Evolutionary conservation across 1,140 invertebrate species (phyloP).

Genomic region (Brachionus manjavacas): DNA sequence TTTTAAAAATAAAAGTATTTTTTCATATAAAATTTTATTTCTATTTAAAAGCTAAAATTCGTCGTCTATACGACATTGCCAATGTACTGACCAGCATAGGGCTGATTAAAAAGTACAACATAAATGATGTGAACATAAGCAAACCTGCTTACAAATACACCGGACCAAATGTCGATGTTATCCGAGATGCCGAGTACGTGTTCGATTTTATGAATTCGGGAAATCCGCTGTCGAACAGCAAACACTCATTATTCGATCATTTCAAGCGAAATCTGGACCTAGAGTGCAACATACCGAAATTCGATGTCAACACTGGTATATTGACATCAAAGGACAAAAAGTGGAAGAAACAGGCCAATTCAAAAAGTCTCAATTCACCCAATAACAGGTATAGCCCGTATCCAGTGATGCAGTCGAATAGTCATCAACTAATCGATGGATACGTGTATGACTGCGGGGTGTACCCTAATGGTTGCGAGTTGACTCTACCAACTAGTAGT

Average conservation of each 20-base stretch:
- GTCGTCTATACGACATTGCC: conserved; percentile 70
- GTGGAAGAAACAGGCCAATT: not conserved
- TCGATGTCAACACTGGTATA: conserved; percentile 36
- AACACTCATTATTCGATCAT: conserved; percentile 54
- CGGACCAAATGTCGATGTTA: conserved; percentile 61
- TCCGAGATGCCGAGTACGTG: conserved; percentile 45
- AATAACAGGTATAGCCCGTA: not conserved
- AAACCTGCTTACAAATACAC: conserved; percentile 68
- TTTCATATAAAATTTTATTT: not conserved
- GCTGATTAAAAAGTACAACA: conserved; percentile 65
- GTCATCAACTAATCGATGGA: not conserved
- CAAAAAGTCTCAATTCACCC: not conserved
- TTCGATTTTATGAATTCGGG: conserved; percentile 48
- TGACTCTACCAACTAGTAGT: not conserved
- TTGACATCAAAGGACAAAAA: conserved; percentile 24
- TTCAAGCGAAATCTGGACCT: conserved; percentile 25
- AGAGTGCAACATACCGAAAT: conserved; percentile 21
- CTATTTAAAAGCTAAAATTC: conserved; percentile 62
- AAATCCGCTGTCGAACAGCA: conserved; percentile 50
- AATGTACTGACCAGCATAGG: conserved; percentile 69
- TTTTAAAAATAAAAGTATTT: not conserved
- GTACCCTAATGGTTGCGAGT: not conserved
- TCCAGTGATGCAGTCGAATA: not conserved
- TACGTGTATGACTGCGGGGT: not conserved
- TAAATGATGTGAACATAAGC: conserved; percentile 60